Evolutionary conservation across 2,888 invertebrate genomes (phyloP).

Genomic region (Gymnocheta viridis): DNA sequence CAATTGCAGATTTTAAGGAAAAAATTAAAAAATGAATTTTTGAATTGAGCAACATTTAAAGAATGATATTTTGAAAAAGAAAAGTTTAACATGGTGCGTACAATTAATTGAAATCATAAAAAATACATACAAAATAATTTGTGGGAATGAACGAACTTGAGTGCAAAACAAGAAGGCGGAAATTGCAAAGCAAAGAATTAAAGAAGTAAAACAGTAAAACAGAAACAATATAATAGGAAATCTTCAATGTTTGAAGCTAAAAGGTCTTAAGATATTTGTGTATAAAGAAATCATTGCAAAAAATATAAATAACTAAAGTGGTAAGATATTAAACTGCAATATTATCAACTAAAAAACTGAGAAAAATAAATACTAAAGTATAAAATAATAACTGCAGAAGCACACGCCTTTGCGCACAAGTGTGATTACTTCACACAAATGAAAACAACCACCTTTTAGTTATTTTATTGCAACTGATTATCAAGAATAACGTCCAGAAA

Average conservation of each 20-base stretch:
- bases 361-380: slow-evolving; percentile 48
- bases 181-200: slow-evolving; percentile 67
- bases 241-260: slow-evolving; percentile 52
- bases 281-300: slow-evolving; percentile 29
- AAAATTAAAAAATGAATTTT: slow-evolving; percentile 4
- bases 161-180: slow-evolving; percentile 71
- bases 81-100: slow-evolving; percentile 49
- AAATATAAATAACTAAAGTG: slow-evolving; percentile 17
- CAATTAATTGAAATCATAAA: slow-evolving; percentile 59
- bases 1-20: slow-evolving; percentile 25
- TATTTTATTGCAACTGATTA: slow-evolving; percentile 52
- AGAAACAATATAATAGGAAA: slow-evolving; percentile 65
- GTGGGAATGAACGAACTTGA: slow-evolving; percentile 66
- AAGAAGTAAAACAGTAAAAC: slow-evolving; percentile 51
- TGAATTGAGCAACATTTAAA: not conserved
- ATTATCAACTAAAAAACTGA: slow-evolving; percentile 17
- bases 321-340: slow-evolving; percentile 27
- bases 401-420: slow-evolving; percentile 71
- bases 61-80: slow-evolving; percentile 7
- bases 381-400: slow-evolving; percentile 55
- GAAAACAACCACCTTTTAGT: slow-evolving; percentile 66
- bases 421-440: slow-evolving; percentile 64
- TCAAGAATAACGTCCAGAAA: slow-evolving; percentile 49
- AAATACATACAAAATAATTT: slow-evolving; percentile 69
- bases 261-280: slow-evolving; percentile 36